A percentile compares a stretch with the other conserved stretches of the same genome.
These are phyloP conservation scores for Adoxophyes honmai DNA, from an alignment of 1,140 invertebrate genomes.

Conservation along the genomic window DNA sequence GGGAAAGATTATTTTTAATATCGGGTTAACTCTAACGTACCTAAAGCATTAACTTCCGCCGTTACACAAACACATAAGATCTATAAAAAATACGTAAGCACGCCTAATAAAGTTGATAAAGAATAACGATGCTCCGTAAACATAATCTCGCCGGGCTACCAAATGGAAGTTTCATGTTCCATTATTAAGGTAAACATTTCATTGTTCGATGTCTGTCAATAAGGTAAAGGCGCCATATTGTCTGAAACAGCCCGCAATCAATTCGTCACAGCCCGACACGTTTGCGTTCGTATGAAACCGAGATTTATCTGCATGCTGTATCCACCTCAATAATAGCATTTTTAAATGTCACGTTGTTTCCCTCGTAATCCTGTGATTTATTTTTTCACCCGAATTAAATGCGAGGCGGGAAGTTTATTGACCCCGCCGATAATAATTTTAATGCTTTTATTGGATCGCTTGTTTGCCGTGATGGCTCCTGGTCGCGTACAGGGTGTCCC, in stretches of 20 bases:
- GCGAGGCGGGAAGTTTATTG: neutral
- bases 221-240: neutral
- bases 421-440: neutral
- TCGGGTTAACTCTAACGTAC: neutral
- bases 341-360: slow-evolving; percentile 15
- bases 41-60: slow-evolving; percentile 1
- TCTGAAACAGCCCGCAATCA: neutral
- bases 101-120: slow-evolving; percentile 15
- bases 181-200: slow-evolving; percentile 2
- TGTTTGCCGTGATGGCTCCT: neutral
- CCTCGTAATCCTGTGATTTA: slow-evolving; percentile 10
- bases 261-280: neutral
- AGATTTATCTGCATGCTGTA: neutral
- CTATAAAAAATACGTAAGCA: slow-evolving; percentile 12
- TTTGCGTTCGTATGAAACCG: slow-evolving; percentile 10
- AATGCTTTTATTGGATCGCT: neutral
- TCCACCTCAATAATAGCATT: slow-evolving; percentile 10
- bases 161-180: slow-evolving; percentile 12
- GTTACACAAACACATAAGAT: slow-evolving; percentile 5
- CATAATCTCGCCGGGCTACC: slow-evolving; percentile 9
- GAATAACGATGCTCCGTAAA: slow-evolving; percentile 13
- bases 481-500: neutral
- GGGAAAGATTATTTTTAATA: neutral
- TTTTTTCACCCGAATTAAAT: slow-evolving; percentile 3
- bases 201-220: slow-evolving; percentile 13